A percentile compares a stretch with the other conserved stretches of the same genome.
These are phyloP conservation scores for Pangasius krempfi DNA, from an alignment of 2,797 vertebrate genomes.

Conservation along the genomic window DNA sequence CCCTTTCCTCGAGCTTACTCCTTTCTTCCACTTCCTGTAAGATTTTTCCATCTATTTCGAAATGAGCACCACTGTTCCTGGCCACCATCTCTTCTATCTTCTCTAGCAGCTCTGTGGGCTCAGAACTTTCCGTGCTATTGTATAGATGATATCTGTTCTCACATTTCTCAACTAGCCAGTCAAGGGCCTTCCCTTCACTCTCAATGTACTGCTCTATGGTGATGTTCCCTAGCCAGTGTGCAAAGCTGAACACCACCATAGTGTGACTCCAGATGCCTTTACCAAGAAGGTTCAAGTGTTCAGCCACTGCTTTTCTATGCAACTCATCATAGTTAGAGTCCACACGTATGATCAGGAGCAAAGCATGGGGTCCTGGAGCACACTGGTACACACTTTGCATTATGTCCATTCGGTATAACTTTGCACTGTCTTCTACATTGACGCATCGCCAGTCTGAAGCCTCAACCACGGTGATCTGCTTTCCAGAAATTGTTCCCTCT, in stretches of 20 bases:
- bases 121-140: neutral
- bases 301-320: neutral
- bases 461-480: slow-evolving; percentile 8
- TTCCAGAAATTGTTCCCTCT: neutral
- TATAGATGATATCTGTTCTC: slow-evolving; percentile 18
- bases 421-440: neutral
- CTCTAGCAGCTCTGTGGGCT: slow-evolving; percentile 1
- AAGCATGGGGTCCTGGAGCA: neutral
- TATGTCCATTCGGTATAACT: neutral
- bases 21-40: neutral
- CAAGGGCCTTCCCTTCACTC: neutral
- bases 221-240: neutral
- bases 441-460: slow-evolving; percentile 10
- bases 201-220: slow-evolving; percentile 7
- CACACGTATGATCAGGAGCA: neutral
- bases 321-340: neutral
- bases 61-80: neutral
- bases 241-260: neutral
- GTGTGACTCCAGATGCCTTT: neutral
- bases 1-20: neutral
- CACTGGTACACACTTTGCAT: neutral
- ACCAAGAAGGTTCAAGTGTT: neutral
- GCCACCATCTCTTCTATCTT: slow-evolving; percentile 21
- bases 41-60: neutral
- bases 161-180: slow-evolving; percentile 20